A percentile compares a stretch with the other conserved stretches of the same genome.
phyloP scores from a whole-genome alignment of 2,888 invertebrate genomes.

The Drosophila meridionalis region DNA sequence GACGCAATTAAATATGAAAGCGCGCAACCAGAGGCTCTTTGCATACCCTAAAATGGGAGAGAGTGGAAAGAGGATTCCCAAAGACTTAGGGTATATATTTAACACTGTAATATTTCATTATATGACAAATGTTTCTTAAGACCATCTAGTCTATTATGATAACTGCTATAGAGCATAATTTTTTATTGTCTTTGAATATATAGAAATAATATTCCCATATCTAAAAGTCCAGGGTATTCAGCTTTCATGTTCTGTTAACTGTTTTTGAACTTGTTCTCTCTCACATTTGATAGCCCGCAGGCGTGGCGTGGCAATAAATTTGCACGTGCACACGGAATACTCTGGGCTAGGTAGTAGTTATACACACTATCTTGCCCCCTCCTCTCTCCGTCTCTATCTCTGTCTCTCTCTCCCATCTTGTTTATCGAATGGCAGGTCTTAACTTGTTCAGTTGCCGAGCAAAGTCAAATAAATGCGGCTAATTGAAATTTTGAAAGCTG shows the following conservation, averaged over 20 bases:
- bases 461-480: conserved; percentile 41
- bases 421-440: conserved; percentile 11
- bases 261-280: background rate
- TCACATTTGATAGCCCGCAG: conserved; percentile 30
- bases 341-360: background rate
- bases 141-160: background rate
- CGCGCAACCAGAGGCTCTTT: conserved; percentile 30
- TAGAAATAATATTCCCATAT: background rate
- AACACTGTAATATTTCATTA: background rate
- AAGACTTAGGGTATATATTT: too few relatives aligned
- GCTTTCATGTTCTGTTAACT: background rate
- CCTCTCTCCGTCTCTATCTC: background rate
- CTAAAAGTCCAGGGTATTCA: conserved; percentile 18
- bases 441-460: conserved; percentile 16
- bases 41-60: conserved; percentile 8
- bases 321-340: conserved; percentile 8
- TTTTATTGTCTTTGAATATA: too few relatives aligned
- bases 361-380: background rate
- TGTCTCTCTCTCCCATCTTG: background rate
- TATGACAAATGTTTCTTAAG: background rate
- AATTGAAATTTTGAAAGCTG: conserved; percentile 38
- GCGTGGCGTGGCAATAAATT: conserved; percentile 51
- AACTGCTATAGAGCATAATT: background rate
- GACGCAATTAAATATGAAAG: conserved; percentile 72
- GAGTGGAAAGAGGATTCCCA: background rate